These are phyloP conservation scores for Neosilurus mollespiculum DNA, from an alignment of 2,797 vertebrate species.

Conservation along the genomic window DNA sequence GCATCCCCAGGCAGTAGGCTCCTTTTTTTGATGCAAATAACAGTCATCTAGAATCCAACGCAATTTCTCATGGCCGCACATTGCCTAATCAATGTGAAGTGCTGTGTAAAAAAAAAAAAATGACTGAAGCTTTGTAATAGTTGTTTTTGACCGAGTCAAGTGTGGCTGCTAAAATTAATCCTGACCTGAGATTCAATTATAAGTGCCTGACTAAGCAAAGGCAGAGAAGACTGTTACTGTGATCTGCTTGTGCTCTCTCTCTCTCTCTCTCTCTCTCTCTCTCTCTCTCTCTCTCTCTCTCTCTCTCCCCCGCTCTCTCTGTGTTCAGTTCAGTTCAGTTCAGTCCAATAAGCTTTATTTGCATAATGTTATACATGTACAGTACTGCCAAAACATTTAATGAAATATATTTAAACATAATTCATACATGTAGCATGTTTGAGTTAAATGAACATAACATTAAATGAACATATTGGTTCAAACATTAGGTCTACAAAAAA, in stretches of 20 bases:
- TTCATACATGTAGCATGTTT: too few species aligned
- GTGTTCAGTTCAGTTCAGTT: too few species aligned
- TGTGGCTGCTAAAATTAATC: slow-evolving; percentile 99
- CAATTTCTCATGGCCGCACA: slow-evolving; percentile 89
- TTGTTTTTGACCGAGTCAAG: slow-evolving; percentile 99
- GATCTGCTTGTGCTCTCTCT: neutral
- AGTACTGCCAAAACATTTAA: too few species aligned
- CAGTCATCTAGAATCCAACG: slow-evolving; percentile 94
- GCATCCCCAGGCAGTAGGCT: slow-evolving; percentile 74
- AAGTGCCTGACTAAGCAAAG: slow-evolving; percentile 78
- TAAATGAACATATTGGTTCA: too few species aligned
- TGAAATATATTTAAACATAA: too few species aligned
- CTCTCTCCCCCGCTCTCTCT: too few species aligned
- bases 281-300: neutral
- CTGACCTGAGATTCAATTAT: slow-evolving; percentile 97
- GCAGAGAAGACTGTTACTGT: too few species aligned
- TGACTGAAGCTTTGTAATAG: slow-evolving; percentile 95
- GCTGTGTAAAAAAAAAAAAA: slow-evolving; percentile 94
- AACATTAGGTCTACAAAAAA: too few species aligned
- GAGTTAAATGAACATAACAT: too few species aligned
- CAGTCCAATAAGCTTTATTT: too few species aligned
- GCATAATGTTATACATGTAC: too few species aligned
- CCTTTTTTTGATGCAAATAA: slow-evolving; percentile 99
- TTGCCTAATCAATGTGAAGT: slow-evolving; percentile 99
- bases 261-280: neutral